Evolutionary conservation across 1,140 invertebrate species (phyloP).

Genomic region (Cyclina sinensis): DNA sequence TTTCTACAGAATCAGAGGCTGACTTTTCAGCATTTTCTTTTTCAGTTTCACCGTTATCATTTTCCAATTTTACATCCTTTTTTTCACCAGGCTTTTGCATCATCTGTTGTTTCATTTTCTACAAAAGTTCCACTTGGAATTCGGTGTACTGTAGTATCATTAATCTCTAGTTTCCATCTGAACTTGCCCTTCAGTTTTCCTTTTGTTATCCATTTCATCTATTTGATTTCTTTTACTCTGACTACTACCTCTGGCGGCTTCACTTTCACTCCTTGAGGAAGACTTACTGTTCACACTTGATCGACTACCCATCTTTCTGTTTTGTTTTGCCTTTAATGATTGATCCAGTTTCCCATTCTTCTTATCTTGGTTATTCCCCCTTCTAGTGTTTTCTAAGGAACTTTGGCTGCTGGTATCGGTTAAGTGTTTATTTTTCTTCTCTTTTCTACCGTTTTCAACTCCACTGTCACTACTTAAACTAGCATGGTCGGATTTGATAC

Average conservation of each 20-base stretch:
- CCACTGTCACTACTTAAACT: conserved; percentile 28
- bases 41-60: not conserved
- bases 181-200: not conserved
- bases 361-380: not conserved
- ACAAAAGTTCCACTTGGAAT: conserved; percentile 27
- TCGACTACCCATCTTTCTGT: conserved; percentile 26
- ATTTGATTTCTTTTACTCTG: not conserved
- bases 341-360: not conserved
- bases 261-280: conserved; percentile 1
- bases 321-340: not conserved
- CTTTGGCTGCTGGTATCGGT: not conserved
- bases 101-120: not conserved
- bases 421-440: conserved; percentile 5
- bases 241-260: not conserved
- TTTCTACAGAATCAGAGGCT: not conserved
- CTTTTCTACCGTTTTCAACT: not conserved
- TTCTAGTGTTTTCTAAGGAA: not conserved
- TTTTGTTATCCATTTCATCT: not conserved
- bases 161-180: not conserved
- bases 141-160: not conserved
- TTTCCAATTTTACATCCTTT: not conserved
- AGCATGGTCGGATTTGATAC: conserved; percentile 10
- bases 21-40: not conserved
- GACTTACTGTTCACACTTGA: conserved; percentile 20
- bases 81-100: not conserved